Percentiles rank a stretch among this genome's conserved stretches.
Evolutionary conservation across 1,140 invertebrate genomes (phyloP).

Genomic region (Coboldia fuscipes): DNA sequence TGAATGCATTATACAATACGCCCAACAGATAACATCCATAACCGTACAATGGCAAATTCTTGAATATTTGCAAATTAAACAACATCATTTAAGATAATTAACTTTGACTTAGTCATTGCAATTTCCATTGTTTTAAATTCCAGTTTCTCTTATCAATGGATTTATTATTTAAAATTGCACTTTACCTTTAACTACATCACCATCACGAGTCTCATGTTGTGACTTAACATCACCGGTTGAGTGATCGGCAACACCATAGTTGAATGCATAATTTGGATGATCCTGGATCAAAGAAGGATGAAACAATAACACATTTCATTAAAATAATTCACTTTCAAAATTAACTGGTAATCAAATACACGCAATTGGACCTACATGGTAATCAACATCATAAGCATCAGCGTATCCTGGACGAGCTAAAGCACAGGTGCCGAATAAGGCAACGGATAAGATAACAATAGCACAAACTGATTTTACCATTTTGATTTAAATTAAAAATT

Average conservation of each 20-base stretch:
- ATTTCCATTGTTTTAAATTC: no score
- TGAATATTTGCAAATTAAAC: no score
- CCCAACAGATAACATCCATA: no score
- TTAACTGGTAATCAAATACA: neutral
- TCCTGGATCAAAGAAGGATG: slow-evolving; percentile 8
- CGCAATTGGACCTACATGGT: slow-evolving; percentile 16
- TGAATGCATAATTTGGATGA: slow-evolving; percentile 28
- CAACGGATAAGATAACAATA: slow-evolving; percentile 11
- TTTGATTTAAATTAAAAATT: no score
- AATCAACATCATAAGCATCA: slow-evolving; percentile 18
- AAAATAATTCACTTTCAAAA: neutral
- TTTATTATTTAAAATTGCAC: neutral
- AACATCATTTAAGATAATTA: no score
- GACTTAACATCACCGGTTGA: slow-evolving; percentile 26
- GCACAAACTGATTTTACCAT: slow-evolving; percentile 16
- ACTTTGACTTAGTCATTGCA: no score
- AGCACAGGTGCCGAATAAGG: slow-evolving; percentile 11
- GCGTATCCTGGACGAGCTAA: slow-evolving; percentile 11
- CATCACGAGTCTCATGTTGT: slow-evolving; percentile 26
- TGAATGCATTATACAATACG: no score
- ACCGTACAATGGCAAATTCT: no score
- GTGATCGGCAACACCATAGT: slow-evolving; percentile 28
- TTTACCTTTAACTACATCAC: slow-evolving; percentile 28
- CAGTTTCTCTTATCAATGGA: neutral
- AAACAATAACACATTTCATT: neutral